A percentile compares a stretch with the other conserved stretches of the same genome.
Evolutionary conservation across 2,113 vertebrate genomes (phyloP).

Genomic region (Platanista minor): DNA sequence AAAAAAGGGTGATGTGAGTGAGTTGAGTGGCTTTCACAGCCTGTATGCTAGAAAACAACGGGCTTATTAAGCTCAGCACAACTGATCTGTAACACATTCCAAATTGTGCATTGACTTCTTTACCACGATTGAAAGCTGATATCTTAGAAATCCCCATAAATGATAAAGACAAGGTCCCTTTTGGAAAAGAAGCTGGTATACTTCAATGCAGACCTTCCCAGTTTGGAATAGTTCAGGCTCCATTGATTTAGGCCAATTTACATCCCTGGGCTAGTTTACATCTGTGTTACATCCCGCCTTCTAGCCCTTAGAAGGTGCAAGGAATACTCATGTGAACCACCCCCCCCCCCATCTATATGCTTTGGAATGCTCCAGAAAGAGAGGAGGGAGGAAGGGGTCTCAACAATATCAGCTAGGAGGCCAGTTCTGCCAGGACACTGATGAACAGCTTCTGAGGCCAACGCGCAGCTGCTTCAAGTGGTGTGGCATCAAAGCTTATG

Average conservation of each 20-base stretch:
- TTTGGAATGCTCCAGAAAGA: background rate
- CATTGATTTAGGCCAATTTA: background rate
- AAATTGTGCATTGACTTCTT: background rate
- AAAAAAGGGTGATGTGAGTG: background rate
- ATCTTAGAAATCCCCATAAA: background rate
- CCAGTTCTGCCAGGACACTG: fast-evolving
- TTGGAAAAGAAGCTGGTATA: background rate
- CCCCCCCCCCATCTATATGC: fast-evolving
- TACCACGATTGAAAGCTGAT: background rate
- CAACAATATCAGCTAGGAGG: background rate
- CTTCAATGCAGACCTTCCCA: background rate
- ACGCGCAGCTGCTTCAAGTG: background rate
- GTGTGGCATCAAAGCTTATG: background rate
- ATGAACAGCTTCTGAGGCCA: background rate
- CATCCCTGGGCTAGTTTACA: background rate
- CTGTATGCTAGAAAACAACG: background rate
- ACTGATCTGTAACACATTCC: background rate
- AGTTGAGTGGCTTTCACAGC: background rate
- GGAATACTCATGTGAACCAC: background rate
- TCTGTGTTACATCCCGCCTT: background rate
- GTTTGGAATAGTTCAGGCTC: background rate
- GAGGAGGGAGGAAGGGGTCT: background rate
- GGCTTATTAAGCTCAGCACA: background rate
- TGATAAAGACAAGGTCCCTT: background rate
- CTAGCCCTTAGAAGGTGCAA: background rate